These are phyloP conservation scores for Heliconius hermathena DNA, from an alignment of 1,140 invertebrate genomes.

Conservation along the genomic window DNA sequence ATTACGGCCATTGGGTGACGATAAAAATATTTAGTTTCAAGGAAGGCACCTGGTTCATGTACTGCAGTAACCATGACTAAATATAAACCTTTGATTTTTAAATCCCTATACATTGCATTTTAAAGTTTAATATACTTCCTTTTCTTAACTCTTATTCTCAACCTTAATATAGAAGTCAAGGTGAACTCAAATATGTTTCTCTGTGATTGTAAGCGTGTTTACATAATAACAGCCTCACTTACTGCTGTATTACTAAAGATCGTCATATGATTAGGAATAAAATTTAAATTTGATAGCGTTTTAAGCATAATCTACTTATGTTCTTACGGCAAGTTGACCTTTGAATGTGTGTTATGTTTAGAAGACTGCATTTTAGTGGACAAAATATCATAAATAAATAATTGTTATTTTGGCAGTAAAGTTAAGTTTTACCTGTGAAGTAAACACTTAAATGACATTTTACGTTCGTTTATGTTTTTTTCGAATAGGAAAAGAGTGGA, in stretches of 20 bases:
- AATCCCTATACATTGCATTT: not conserved
- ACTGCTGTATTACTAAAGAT: constrained; percentile 8
- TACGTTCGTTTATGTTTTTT: not conserved
- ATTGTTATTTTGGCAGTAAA: too few relatives aligned
- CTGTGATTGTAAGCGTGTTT: constrained; percentile 59
- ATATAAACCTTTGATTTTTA: not conserved
- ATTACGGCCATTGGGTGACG: not conserved
- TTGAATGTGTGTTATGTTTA: not conserved
- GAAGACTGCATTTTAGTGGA: not conserved
- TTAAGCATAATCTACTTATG: not conserved
- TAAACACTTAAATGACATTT: too few relatives aligned
- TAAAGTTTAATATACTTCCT: constrained; percentile 50
- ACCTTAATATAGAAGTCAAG: constrained; percentile 66
- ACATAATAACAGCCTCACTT: constrained; percentile 40
- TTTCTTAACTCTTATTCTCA: constrained; percentile 52
- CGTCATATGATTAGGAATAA: constrained; percentile 12
- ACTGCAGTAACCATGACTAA: not conserved
- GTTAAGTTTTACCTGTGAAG: too few relatives aligned
- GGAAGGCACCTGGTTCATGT: not conserved
- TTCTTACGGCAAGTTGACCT: not conserved
- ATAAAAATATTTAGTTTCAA: not conserved
- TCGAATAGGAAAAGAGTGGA: not conserved
- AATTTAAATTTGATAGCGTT: not conserved
- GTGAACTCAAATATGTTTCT: constrained; percentile 55
- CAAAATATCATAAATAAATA: not conserved